A percentile compares a stretch with the other conserved stretches of the same genome.
These are phyloP conservation scores for Elmis aenea DNA, from an alignment of 2,888 invertebrate genomes.

Conservation along the genomic window DNA sequence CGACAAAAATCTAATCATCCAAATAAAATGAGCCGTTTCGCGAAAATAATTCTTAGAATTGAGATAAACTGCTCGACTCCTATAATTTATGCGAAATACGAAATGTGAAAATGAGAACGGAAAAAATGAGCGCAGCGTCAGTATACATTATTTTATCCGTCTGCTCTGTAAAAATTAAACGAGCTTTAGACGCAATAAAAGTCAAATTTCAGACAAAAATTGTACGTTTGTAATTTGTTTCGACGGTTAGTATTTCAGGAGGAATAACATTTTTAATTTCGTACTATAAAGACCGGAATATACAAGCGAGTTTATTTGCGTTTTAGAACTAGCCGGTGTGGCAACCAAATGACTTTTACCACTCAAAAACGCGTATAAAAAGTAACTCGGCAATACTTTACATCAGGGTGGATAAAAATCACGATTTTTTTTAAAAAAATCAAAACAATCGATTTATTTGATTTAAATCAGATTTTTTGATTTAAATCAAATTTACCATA, in stretches of 20 bases:
- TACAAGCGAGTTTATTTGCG: no score
- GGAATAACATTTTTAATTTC: conserved; percentile 8
- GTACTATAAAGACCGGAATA: conserved; percentile 6
- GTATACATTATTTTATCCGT: conserved; percentile 16
- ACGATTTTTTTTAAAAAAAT: no score
- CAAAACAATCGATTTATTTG: no score
- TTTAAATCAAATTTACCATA: no score
- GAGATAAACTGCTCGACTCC: conserved; percentile 13
- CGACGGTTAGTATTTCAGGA: conserved; percentile 12
- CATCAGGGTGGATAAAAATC: no score
- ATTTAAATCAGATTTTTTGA: no score
- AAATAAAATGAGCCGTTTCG: conserved; percentile 23
- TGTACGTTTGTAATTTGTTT: conserved; percentile 18
- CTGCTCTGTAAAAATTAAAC: conserved; percentile 13
- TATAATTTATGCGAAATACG: conserved; percentile 24
- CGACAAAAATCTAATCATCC: conserved; percentile 25
- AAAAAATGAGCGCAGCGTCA: conserved; percentile 12
- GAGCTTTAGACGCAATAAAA: conserved; percentile 16
- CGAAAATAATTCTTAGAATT: conserved; percentile 13
- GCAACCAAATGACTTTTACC: no score
- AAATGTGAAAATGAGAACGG: conserved; percentile 22
- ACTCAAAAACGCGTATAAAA: no score
- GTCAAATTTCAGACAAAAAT: conserved; percentile 16
- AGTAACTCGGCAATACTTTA: no score
- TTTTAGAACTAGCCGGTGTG: no score